A percentile compares a stretch with the other conserved stretches of the same genome.
Conservation (phyloP, 2,797 vertebrate species). For the Sphenodon punctatus region DNA sequence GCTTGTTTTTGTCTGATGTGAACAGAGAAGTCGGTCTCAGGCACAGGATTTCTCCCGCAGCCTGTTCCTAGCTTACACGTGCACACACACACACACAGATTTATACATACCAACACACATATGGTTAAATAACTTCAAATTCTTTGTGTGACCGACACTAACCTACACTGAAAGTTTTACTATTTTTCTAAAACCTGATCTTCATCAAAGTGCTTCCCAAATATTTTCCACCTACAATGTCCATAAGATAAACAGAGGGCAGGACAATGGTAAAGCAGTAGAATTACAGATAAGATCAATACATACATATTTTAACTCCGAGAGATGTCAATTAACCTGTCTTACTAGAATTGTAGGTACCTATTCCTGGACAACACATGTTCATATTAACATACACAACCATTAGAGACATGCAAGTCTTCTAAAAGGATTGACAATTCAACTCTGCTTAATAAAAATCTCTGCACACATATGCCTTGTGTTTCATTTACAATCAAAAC, state of each 20-base stretch:
- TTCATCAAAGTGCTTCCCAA: fast-evolving
- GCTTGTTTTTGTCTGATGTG: neutral
- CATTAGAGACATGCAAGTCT: neutral
- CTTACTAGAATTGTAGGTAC: neutral
- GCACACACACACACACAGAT: too few species aligned
- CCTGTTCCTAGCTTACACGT: too few species aligned
- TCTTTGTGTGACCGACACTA: neutral
- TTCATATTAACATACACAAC: neutral
- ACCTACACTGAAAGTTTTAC: neutral
- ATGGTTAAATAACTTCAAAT: slow-evolving; percentile 16
- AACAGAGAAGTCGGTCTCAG: neutral
- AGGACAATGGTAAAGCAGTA: neutral
- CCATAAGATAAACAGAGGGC: neutral
- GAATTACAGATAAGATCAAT: neutral
- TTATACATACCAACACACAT: neutral
- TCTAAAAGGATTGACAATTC: neutral
- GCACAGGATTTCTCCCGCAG: too few species aligned
- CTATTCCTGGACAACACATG: neutral
- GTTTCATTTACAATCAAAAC: too few species aligned
- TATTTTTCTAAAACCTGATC: neutral
- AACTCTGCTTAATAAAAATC: neutral
- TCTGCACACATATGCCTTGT: too few species aligned
- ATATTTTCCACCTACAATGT: neutral
- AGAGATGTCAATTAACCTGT: neutral
- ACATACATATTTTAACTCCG: neutral